Conservation (phyloP, 2,797 vertebrate species). For the Pagetopsis macropterus region DNA sequence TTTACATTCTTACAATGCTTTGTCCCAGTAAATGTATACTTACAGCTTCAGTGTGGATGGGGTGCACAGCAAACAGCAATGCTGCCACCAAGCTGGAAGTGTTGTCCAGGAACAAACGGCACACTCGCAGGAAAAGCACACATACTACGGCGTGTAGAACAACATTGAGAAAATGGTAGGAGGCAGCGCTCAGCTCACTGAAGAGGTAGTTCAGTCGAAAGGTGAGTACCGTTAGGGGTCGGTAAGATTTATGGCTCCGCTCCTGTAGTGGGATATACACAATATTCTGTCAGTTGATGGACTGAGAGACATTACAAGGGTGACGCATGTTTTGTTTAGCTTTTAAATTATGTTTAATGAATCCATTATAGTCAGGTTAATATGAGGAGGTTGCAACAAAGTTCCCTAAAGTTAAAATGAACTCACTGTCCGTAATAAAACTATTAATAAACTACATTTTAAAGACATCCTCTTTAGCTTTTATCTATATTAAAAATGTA, state of each 20-base stretch:
- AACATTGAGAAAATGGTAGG: constrained; percentile 95
- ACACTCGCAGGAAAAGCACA: constrained; percentile 93
- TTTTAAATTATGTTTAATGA: neutral
- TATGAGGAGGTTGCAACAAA: neutral
- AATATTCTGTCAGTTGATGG: neutral
- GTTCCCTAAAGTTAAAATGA: neutral
- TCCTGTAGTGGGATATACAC: constrained; percentile 82
- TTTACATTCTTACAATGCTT: neutral
- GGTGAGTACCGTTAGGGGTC: constrained; percentile 95
- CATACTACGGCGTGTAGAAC: constrained; percentile 90
- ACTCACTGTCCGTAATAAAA: neutral
- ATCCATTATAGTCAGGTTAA: neutral
- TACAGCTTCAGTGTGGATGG: constrained; percentile 97
- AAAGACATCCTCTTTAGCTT: neutral
- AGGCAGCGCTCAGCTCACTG: constrained; percentile 91
- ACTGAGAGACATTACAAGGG: neutral
- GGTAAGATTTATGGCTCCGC: constrained; percentile 97
- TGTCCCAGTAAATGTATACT: constrained; percentile 67
- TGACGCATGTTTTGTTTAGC: neutral
- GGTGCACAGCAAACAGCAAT: constrained; percentile 95
- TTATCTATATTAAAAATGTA: neutral
- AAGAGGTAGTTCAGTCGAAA: constrained; percentile 97
- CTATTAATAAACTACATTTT: neutral
- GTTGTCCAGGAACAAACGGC: constrained; percentile 90
- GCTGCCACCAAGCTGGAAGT: constrained; percentile 89